Percentiles rank a stretch among this genome's conserved stretches.
Conservation (phyloP, 1,140 invertebrate species). For the Spodoptera litura region DNA sequence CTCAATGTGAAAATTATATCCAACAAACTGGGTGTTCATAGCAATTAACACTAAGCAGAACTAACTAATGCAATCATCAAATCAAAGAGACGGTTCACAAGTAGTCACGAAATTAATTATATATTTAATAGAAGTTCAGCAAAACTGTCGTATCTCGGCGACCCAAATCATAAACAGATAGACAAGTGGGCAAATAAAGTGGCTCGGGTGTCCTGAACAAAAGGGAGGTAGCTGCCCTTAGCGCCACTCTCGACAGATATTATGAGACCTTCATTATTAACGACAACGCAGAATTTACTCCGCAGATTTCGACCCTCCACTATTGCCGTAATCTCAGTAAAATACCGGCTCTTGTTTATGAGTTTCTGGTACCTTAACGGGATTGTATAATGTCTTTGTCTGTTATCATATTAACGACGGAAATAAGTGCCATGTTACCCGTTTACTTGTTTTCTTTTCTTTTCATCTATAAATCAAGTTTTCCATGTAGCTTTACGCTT, state of each 20-base stretch:
- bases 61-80: slow-evolving; percentile 34
- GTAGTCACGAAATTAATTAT: slow-evolving; percentile 44
- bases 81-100: slow-evolving; percentile 1
- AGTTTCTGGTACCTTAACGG: slow-evolving; percentile 2
- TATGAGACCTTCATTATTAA: slow-evolving; percentile 63
- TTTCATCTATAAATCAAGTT: background rate
- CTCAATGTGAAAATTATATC: too few relatives aligned
- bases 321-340: slow-evolving; percentile 38
- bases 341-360: slow-evolving; percentile 36
- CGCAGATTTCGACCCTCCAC: slow-evolving; percentile 31
- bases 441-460: background rate
- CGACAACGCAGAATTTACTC: slow-evolving; percentile 46
- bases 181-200: slow-evolving; percentile 50
- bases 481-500: too few relatives aligned
- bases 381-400: slow-evolving; percentile 34
- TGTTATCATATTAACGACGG: background rate
- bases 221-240: slow-evolving; percentile 47
- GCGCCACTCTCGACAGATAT: slow-evolving; percentile 59
- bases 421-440: background rate
- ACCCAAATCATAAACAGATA: slow-evolving; percentile 57
- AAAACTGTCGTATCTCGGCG: slow-evolving; percentile 48
- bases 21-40: too few relatives aligned
- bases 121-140: slow-evolving; percentile 46
- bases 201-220: slow-evolving; percentile 48
- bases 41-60: background rate